Evolutionary conservation across 2,113 vertebrate species (phyloP).

Genomic region (Petaurus breviceps): DNA sequence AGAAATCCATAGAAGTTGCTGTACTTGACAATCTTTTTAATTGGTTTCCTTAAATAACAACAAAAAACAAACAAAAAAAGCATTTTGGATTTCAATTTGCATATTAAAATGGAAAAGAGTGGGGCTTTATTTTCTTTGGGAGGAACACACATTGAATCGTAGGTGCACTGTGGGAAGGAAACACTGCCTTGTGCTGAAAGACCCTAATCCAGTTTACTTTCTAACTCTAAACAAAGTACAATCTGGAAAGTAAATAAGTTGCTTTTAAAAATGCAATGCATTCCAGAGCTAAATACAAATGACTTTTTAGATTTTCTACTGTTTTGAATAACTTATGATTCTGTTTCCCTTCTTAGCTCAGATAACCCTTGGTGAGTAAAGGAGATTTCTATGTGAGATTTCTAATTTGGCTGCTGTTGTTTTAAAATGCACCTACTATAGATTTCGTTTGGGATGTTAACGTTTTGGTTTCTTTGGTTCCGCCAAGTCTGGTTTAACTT

Average conservation of each 20-base stretch:
- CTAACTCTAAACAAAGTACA: neutral
- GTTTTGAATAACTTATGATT: neutral
- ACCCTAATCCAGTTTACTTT: neutral
- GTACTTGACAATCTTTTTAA: neutral
- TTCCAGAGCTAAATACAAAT: neutral
- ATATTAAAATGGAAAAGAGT: constrained; percentile 28
- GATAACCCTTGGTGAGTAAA: constrained; percentile 33
- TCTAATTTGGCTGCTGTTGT: constrained; percentile 6
- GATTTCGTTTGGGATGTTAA: neutral
- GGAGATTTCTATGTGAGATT: neutral
- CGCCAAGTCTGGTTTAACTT: constrained; percentile 44
- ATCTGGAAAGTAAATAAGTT: constrained; percentile 12
- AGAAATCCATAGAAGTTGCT: neutral
- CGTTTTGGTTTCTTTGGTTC: neutral
- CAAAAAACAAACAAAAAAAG: neutral
- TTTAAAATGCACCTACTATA: neutral
- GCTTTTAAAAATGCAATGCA: neutral
- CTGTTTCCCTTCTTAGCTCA: constrained; percentile 15
- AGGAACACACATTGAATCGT: neutral
- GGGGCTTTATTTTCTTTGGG: constrained; percentile 55
- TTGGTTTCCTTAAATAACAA: constrained; percentile 47
- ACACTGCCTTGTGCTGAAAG: neutral
- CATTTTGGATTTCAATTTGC: constrained; percentile 60
- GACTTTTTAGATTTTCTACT: constrained; percentile 11
- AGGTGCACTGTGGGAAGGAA: neutral